Evolutionary conservation across 2,888 invertebrate genomes (phyloP).

Genomic region (Lochmaea crataegi): DNA sequence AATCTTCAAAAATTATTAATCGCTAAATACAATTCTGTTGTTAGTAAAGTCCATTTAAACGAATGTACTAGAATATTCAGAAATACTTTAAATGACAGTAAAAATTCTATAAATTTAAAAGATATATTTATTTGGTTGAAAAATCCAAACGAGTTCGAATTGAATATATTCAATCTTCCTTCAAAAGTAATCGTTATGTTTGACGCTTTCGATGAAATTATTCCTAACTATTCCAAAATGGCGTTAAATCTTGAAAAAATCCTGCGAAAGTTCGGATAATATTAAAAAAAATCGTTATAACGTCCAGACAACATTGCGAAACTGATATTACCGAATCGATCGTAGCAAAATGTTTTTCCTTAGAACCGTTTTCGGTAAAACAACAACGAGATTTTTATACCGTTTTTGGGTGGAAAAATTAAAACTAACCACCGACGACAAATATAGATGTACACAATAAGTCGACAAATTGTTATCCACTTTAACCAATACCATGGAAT

Average conservation of each 20-base stretch:
- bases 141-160: constrained; percentile 7
- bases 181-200: constrained; percentile 12
- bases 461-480: not conserved
- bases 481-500: not conserved
- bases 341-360: not conserved
- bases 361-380: constrained; percentile 8
- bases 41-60: constrained; percentile 13
- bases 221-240: constrained; percentile 18
- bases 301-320: constrained; percentile 11
- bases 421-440: not conserved
- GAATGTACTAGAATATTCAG: constrained; percentile 2
- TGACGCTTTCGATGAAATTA: constrained; percentile 30
- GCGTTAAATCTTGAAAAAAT: constrained; percentile 5
- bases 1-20: too few species aligned
- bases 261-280: too few species aligned
- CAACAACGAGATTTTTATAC: not conserved
- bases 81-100: not conserved
- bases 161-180: constrained; percentile 1
- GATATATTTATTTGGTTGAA: not conserved
- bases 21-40: not conserved
- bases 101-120: not conserved
- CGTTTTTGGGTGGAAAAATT: not conserved
- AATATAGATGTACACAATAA: not conserved
- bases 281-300: constrained; percentile 21
- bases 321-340: constrained; percentile 1